Evolutionary conservation across 2,888 invertebrate species (phyloP).

Genomic region (Balanococcus diminutus): DNA sequence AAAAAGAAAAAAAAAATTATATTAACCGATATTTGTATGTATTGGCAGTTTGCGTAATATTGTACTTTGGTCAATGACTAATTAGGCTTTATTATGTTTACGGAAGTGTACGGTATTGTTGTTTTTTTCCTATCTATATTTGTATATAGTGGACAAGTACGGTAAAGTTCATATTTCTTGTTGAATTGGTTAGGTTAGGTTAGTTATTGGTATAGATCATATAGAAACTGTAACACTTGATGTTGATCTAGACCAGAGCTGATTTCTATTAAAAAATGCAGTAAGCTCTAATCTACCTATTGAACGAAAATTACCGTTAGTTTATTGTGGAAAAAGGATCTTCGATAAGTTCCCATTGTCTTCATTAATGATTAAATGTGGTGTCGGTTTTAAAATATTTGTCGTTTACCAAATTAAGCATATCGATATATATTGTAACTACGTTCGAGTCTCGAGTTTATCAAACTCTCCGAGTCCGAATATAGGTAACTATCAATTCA

Average conservation of each 20-base stretch:
- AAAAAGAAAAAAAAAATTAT: background rate
- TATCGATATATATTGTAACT: background rate
- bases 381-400: background rate
- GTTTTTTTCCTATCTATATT: slow-evolving; percentile 15
- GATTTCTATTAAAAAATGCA: slow-evolving; percentile 34
- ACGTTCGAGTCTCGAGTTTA: too few relatives aligned
- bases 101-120: slow-evolving; percentile 11
- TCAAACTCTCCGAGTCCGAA: background rate
- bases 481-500: background rate
- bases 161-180: slow-evolving; percentile 27
- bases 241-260: background rate
- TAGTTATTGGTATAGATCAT: background rate
- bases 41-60: background rate
- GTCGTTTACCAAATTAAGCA: background rate
- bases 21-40: background rate
- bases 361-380: background rate
- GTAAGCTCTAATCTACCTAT: background rate
- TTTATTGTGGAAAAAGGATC: background rate
- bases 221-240: background rate
- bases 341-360: background rate
- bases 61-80: background rate
- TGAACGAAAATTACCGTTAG: background rate
- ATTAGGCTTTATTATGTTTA: background rate
- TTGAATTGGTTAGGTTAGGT: too few relatives aligned
- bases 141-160: background rate